phyloP scores from a whole-genome alignment of 1,140 invertebrate genomes.

The Aplysia californica region DNA sequence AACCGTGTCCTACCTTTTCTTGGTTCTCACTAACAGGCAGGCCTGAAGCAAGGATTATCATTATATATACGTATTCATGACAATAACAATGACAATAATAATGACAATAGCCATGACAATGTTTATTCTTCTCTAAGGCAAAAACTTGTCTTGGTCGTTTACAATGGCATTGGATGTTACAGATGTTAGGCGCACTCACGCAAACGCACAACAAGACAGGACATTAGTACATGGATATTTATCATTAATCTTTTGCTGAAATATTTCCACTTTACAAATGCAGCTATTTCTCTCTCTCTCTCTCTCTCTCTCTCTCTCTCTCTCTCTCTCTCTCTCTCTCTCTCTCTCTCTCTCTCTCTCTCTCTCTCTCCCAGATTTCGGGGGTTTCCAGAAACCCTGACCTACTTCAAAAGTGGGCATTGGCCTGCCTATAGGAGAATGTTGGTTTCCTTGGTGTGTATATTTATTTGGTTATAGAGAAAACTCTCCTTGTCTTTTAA shows the following conservation, averaged over 20 bases:
- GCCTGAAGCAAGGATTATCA: too few species aligned
- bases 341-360: neutral
- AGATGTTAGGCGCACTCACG: neutral
- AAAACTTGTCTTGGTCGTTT: too few species aligned
- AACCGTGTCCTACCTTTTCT: neutral
- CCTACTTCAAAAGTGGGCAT: too few species aligned
- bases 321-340: conserved; percentile 12
- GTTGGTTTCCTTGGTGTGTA: too few species aligned
- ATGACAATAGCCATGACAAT: too few species aligned
- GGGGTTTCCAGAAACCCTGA: neutral
- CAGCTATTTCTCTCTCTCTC: neutral
- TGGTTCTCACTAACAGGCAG: neutral
- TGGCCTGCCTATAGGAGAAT: too few species aligned
- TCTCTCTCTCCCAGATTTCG: too few species aligned
- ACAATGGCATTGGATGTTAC: too few species aligned
- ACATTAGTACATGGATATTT: too few species aligned
- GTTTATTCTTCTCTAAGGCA: too few species aligned
- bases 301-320: conserved; percentile 16
- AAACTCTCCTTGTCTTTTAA: too few species aligned
- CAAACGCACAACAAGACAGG: neutral
- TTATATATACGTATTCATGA: neutral
- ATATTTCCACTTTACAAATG: neutral
- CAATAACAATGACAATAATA: neutral
- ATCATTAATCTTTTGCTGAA: neutral
- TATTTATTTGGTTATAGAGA: too few species aligned